A percentile compares a stretch with the other conserved stretches of the same genome.
Conservation (phyloP, 2,888 invertebrate genomes). For the Timema cristinae region DNA sequence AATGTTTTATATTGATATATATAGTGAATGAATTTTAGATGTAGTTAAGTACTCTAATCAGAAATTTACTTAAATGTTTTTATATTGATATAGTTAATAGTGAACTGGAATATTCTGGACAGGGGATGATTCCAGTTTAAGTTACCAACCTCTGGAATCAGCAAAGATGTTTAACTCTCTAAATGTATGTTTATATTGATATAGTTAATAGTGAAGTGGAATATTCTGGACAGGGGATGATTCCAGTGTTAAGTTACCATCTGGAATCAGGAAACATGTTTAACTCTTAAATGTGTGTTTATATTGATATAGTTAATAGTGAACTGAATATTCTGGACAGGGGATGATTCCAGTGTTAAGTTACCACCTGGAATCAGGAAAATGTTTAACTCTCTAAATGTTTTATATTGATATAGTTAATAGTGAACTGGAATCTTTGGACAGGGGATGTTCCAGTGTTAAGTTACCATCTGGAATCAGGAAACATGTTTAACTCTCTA, state of each 20-base stretch:
- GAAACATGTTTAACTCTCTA: neutral
- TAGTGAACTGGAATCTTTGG: constrained; percentile 42
- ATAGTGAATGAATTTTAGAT: neutral
- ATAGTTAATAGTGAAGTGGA: neutral
- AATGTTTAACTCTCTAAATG: neutral
- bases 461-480: constrained; percentile 58
- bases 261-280: neutral
- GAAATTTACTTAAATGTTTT: too few species aligned
- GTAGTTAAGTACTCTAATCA: too few species aligned
- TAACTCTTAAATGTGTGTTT: neutral
- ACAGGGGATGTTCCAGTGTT: constrained; percentile 61
- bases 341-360: too few species aligned
- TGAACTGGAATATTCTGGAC: constrained; percentile 45
- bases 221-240: too few species aligned
- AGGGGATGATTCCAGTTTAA: constrained; percentile 63
- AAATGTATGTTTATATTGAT: neutral
- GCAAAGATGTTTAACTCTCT: neutral
- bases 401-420: neutral
- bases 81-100: neutral
- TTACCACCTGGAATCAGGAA: constrained; percentile 43
- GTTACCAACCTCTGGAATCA: constrained; percentile 55
- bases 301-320: neutral
- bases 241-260: too few species aligned
- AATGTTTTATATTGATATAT: neutral
- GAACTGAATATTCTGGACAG: too few species aligned